A percentile compares a stretch with the other conserved stretches of the same genome.
Conservation (phyloP, 2,113 vertebrate species). For the Syngnathus typhle region DNA sequence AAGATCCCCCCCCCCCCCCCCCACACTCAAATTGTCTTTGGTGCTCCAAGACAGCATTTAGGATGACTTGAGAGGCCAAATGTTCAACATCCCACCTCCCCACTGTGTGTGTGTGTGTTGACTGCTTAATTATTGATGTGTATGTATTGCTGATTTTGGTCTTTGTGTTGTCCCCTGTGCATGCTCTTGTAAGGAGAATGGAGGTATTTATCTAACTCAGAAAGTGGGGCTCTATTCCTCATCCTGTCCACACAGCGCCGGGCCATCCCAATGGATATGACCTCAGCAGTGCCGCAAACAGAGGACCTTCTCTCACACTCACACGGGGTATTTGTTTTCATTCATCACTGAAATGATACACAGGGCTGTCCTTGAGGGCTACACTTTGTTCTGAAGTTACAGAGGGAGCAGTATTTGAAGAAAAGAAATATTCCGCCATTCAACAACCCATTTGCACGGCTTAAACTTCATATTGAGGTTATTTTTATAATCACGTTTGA, state of each 20-base stretch:
- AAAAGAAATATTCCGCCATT: neutral
- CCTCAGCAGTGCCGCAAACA: constrained; percentile 62
- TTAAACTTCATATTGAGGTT: neutral
- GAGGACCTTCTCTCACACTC: constrained; percentile 34
- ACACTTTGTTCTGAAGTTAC: constrained; percentile 2
- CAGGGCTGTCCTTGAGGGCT: neutral
- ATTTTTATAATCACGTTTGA: neutral
- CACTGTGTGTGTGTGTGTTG: constrained; percentile 57
- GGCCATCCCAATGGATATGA: constrained; percentile 69
- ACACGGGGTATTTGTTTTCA: constrained; percentile 35
- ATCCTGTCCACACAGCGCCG: constrained; percentile 56
- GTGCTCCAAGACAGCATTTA: constrained; percentile 38
- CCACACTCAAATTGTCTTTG: constrained; percentile 1
- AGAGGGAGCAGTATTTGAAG: neutral
- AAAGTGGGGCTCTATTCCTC: constrained; percentile 65
- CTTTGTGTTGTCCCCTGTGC: constrained; percentile 69
- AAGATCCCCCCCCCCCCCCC: too few species aligned
- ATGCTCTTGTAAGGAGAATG: constrained; percentile 55
- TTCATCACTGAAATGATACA: constrained; percentile 31
- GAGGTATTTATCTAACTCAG: constrained; percentile 71
- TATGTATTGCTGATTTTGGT: constrained; percentile 75
- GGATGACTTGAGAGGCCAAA: constrained; percentile 45
- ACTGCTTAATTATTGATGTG: constrained; percentile 77
- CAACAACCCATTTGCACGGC: neutral
- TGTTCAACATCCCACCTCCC: constrained; percentile 38